A percentile compares a stretch with the other conserved stretches of the same genome.
Conservation (phyloP, 2,113 vertebrate species). For the Sturnira hondurensis region DNA sequence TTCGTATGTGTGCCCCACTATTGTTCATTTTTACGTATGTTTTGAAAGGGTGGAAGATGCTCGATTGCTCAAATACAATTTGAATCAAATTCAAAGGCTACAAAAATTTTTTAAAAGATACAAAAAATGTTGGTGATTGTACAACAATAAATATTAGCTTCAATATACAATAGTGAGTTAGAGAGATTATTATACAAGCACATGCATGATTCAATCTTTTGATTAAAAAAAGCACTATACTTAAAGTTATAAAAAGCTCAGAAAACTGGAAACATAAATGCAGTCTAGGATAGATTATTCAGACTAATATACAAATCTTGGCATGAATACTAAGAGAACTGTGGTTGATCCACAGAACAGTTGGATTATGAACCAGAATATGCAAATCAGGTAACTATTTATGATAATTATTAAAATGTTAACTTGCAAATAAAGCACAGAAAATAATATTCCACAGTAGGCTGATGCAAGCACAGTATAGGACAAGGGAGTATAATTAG, state of each 20-base stretch:
- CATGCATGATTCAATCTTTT: conserved; percentile 47
- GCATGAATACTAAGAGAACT: conserved; percentile 49
- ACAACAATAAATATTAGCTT: conserved; percentile 21
- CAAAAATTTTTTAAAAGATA: background rate
- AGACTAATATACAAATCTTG: conserved; percentile 67
- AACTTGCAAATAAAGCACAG: conserved; percentile 67
- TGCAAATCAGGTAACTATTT: conserved; percentile 66
- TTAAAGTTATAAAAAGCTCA: conserved; percentile 56
- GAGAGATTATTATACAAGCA: conserved; percentile 5
- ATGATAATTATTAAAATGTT: conserved; percentile 74
- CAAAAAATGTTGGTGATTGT: background rate
- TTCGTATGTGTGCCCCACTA: background rate
- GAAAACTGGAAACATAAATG: conserved; percentile 61
- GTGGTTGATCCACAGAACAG: conserved; percentile 60
- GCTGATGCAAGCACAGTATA: conserved; percentile 46
- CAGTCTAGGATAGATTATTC: conserved; percentile 54
- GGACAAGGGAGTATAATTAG: conserved; percentile 7
- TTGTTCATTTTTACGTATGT: background rate
- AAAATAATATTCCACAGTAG: conserved; percentile 34
- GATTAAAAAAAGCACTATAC: conserved; percentile 34
- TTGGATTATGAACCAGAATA: conserved; percentile 64
- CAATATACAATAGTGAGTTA: background rate
- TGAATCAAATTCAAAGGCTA: background rate
- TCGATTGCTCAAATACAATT: background rate
- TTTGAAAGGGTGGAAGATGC: background rate